A percentile compares a stretch with the other conserved stretches of the same genome.
Conservation (phyloP, 2,888 invertebrate genomes). For the Spilosoma lubricipeda region DNA sequence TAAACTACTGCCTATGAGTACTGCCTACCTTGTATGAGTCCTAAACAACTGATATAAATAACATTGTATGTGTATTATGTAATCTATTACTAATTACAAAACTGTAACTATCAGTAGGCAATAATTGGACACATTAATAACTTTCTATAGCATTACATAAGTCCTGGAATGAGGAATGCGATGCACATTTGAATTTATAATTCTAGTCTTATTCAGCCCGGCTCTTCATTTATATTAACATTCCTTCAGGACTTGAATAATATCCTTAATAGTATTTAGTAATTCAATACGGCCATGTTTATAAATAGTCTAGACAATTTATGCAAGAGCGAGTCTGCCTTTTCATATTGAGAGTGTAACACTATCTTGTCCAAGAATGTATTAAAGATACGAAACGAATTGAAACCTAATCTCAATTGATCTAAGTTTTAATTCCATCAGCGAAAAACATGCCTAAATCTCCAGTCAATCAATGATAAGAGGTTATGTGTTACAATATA, state of each 20-base stretch:
- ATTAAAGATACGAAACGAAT: not conserved
- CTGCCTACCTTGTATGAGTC: too few relatives aligned
- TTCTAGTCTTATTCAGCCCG: not conserved
- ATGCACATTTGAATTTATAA: conserved; percentile 19
- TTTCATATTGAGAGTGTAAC: not conserved
- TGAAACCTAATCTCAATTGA: not conserved
- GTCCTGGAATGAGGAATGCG: conserved; percentile 7
- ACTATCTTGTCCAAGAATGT: not conserved
- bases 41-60: too few relatives aligned
- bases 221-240: conserved; percentile 16
- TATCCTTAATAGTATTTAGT: not conserved
- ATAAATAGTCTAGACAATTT: not conserved
- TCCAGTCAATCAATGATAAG: too few relatives aligned
- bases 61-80: not conserved
- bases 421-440: not conserved
- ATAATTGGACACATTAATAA: conserved; percentile 3
- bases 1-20: too few relatives aligned
- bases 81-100: not conserved
- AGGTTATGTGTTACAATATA: too few relatives aligned
- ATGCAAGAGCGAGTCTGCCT: not conserved
- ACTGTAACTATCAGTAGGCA: not conserved
- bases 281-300: not conserved
- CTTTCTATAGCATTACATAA: conserved; percentile 11
- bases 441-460: not conserved
- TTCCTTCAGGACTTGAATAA: conserved; percentile 13